Base-by-base conservation (phyloP, 2,113 vertebrate genomes). In the Daphoenositta chrysoptera region DNA sequence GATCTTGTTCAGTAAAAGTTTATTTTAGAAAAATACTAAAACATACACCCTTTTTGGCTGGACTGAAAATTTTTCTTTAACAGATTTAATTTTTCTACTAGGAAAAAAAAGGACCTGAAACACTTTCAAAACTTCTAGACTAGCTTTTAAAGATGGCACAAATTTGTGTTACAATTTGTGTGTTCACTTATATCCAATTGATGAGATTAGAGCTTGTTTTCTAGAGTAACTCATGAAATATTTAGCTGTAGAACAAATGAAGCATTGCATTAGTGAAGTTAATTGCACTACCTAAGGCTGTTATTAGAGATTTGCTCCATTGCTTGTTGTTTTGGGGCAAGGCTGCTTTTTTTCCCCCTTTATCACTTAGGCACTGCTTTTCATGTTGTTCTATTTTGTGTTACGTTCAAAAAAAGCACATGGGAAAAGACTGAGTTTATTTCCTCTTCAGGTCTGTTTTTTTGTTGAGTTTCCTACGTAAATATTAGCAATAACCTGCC, bases 301-400 rank as follows among this genome's bases (percentile, higher is more conserved):
- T 30, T 69, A 5, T 50, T 87, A 89, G 95, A 89, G 83, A 91
- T 90, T 87, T 61, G 81, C 69, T 98, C 96, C 97, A 90, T 91
- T 98, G 97, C 96, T 96, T 57, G 57, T 97, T 93, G 66, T 95
- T 96, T 79, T 64, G 54, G 90, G 83, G 73, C 96, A 95, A 94
- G 89, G 60, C 78, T 97, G 77, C 26, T 44, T 94, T 90, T 71
- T 65, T 79, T 71, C 64, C 9, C 44, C 54, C 54, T 48, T 56
- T 94, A 66, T 95, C 72, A 58, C 85, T 63, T 85, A 95, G 81
- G 72, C 61, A 48, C 53, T 16, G 7, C 44, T 94, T 96, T 93
- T 96, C 75, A 76, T 81, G 48, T 73, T 82, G 93, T 90, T 85
- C 56, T 96, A 45, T 96, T 93, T 78, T 51, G 30, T 85, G 37